phyloP scores from a whole-genome alignment of 2,797 vertebrate genomes.

The Gouania willdenowi region DNA sequence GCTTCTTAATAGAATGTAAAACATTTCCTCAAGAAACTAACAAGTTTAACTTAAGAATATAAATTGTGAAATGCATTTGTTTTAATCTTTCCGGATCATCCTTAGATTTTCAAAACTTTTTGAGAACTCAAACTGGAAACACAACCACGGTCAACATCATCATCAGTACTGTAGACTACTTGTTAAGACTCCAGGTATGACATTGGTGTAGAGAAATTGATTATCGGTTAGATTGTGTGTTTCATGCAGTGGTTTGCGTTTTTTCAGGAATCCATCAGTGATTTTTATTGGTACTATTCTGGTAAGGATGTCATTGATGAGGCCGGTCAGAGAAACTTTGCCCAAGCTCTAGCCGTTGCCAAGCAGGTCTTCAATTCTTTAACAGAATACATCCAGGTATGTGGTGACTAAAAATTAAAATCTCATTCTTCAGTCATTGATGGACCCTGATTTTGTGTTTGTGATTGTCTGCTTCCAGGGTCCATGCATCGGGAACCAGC shows the following conservation, averaged over 20 bases:
- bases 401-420: not conserved
- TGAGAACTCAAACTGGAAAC: conserved; percentile 97
- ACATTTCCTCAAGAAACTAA: too few relatives aligned
- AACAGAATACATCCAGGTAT: conserved; percentile 98
- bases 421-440: too few relatives aligned
- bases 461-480: conserved; percentile 68
- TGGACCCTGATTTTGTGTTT: not conserved
- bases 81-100: not conserved
- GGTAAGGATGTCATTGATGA: conserved; percentile 96
- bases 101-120: conserved; percentile 96
- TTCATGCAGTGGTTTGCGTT: too few relatives aligned
- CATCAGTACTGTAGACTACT: conserved; percentile 96
- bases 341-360: conserved; percentile 92
- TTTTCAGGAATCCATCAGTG: conserved; percentile 95
- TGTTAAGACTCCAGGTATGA: conserved; percentile 91
- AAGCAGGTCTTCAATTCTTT: conserved; percentile 99
- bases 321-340: conserved; percentile 95
- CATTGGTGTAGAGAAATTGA: not conserved
- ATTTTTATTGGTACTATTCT: conserved; percentile 99
- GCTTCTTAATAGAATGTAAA: too few relatives aligned
- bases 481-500: conserved; percentile 94
- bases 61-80: too few relatives aligned
- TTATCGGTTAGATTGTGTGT: too few relatives aligned
- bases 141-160: conserved; percentile 98
- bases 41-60: too few relatives aligned